phyloP scores from a whole-genome alignment of 2,888 invertebrate genomes.

The Rotaria sp. region DNA sequence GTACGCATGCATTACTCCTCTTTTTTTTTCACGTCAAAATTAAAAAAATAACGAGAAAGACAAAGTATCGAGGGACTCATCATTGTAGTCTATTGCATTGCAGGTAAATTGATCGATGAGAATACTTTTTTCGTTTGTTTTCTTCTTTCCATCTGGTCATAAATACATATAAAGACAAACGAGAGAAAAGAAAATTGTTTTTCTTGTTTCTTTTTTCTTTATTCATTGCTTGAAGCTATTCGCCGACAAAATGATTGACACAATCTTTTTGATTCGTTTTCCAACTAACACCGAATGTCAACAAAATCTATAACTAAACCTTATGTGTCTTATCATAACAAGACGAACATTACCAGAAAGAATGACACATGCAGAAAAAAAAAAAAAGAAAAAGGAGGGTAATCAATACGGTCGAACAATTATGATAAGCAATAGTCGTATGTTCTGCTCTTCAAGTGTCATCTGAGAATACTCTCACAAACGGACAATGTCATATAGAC shows the following conservation, averaged over 20 bases:
- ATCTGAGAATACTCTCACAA: constrained; percentile 24
- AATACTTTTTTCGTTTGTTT: background rate
- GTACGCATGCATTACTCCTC: background rate
- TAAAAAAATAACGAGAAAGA: background rate
- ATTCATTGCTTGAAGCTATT: background rate
- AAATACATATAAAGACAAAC: background rate
- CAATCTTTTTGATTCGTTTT: background rate
- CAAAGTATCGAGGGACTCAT: background rate
- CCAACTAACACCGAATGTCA: background rate
- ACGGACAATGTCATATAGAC: constrained; percentile 19
- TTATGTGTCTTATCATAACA: background rate
- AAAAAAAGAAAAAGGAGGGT: background rate
- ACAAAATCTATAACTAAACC: background rate
- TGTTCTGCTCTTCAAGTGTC: background rate
- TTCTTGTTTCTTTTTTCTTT: background rate
- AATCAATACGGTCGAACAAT: constrained; percentile 1
- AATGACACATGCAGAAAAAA: background rate
- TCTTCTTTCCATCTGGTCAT: background rate
- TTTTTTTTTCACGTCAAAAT: background rate
- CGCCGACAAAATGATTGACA: background rate
- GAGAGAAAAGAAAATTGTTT: background rate
- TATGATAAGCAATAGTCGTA: constrained; percentile 14
- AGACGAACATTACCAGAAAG: background rate
- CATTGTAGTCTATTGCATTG: background rate
- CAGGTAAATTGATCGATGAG: constrained; percentile 4